These are phyloP conservation scores for Folsomia manolachei DNA, from an alignment of 2,888 invertebrate genomes.

Conservation along the genomic window DNA sequence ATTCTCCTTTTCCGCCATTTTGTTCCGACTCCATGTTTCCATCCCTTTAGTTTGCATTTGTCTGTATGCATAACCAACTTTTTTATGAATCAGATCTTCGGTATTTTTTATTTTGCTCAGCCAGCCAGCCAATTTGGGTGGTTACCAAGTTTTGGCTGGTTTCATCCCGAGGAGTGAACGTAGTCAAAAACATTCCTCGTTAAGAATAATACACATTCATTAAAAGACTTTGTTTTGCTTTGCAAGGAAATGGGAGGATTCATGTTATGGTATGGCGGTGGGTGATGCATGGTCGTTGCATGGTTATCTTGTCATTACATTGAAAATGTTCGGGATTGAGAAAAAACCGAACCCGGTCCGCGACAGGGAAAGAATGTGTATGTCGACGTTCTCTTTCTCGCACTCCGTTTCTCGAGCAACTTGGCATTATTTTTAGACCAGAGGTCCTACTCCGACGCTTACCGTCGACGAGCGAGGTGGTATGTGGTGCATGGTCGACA, in stretches of 20 bases:
- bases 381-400: too few species aligned
- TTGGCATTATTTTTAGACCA: slow-evolving; percentile 28
- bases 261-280: neutral
- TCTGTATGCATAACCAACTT: slow-evolving; percentile 1
- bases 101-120: slow-evolving; percentile 11
- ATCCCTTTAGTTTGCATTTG: neutral
- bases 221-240: too few species aligned
- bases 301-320: neutral
- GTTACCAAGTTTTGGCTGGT: slow-evolving; percentile 6
- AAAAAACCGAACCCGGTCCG: slow-evolving; percentile 18
- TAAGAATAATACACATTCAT: neutral
- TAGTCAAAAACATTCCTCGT: neutral
- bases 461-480: neutral
- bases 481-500: too few species aligned
- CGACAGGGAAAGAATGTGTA: slow-evolving; percentile 17
- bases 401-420: neutral
- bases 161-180: neutral
- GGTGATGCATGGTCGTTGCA: too few species aligned
- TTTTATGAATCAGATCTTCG: slow-evolving; percentile 9
- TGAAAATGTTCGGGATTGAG: neutral
- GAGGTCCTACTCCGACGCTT: slow-evolving; percentile 14
- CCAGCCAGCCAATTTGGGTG: slow-evolving; percentile 17
- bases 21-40: too few species aligned
- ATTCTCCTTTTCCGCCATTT: slow-evolving; percentile 8
- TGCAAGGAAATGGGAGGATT: neutral